Evolutionary conservation across 2,888 invertebrate species (phyloP).

Genomic region (Parnassius glacialis): DNA sequence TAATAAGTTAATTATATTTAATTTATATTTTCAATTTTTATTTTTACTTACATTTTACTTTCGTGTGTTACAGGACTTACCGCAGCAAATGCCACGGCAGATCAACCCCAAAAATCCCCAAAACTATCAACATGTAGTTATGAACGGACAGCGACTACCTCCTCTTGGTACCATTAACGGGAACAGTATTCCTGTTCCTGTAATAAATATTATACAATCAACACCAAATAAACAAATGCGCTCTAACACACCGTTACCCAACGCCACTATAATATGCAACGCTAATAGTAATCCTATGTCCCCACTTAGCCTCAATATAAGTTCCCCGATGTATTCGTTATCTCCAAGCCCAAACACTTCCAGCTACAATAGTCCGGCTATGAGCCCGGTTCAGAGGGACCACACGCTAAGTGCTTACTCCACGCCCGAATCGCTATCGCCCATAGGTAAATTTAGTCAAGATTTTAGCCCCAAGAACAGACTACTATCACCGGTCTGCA

Average conservation of each 20-base stretch:
- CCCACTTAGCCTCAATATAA: slow-evolving; percentile 61
- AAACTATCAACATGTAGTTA: slow-evolving; percentile 47
- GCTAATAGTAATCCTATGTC: slow-evolving; percentile 59
- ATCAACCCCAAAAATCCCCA: slow-evolving; percentile 36
- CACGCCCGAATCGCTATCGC: slow-evolving; percentile 66
- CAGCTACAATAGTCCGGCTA: slow-evolving; percentile 62
- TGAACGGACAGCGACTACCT: slow-evolving; percentile 42
- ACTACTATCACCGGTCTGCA: slow-evolving; percentile 52
- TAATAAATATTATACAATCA: slow-evolving; percentile 57
- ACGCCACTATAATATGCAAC: slow-evolving; percentile 37
- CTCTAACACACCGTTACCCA: slow-evolving; percentile 38
- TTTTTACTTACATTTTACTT: slow-evolving; percentile 34
- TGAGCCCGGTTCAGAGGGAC: slow-evolving; percentile 63
- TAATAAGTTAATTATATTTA: no score
- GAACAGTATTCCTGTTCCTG: slow-evolving; percentile 52
- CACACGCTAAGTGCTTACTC: slow-evolving; percentile 62
- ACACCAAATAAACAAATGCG: slow-evolving; percentile 47
- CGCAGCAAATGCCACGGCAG: slow-evolving; percentile 48
- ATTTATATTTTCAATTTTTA: no score
- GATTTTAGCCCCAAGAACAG: slow-evolving; percentile 56
- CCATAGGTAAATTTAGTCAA: slow-evolving; percentile 56
- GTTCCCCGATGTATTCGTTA: slow-evolving; percentile 62
- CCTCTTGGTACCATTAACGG: slow-evolving; percentile 37
- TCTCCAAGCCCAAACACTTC: slow-evolving; percentile 60
- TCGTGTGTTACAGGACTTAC: slow-evolving; percentile 58